Evolutionary conservation across 2,888 invertebrate species (phyloP).

Genomic region (Aphrophora alni): DNA sequence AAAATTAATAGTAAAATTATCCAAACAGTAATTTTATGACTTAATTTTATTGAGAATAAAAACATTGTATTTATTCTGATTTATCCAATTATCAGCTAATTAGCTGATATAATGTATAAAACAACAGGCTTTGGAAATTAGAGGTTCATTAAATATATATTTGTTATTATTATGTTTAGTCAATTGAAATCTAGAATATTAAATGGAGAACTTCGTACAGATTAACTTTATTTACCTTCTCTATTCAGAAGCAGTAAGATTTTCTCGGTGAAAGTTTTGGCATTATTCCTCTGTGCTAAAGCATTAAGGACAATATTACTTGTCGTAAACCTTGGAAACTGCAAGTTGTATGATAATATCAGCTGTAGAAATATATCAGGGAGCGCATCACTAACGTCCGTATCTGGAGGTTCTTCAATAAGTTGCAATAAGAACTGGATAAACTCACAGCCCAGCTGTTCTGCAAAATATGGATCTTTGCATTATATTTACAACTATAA

Average conservation of each 20-base stretch:
- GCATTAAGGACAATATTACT: constrained; percentile 53
- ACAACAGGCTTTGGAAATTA: too few species aligned
- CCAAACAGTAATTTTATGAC: too few species aligned
- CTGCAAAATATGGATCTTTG: constrained; percentile 60
- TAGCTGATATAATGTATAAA: too few species aligned
- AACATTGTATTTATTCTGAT: too few species aligned
- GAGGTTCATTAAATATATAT: too few species aligned
- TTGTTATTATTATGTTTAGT: too few species aligned
- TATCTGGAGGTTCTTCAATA: constrained; percentile 80
- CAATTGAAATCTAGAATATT: too few species aligned
- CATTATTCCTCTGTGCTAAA: constrained; percentile 59
- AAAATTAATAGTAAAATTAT: too few species aligned
- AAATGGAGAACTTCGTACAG: too few species aligned
- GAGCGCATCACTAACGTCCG: constrained; percentile 83
- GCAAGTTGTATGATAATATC: constrained; percentile 87
- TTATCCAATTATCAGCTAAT: too few species aligned
- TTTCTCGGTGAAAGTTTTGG: constrained; percentile 91
- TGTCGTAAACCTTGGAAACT: constrained; percentile 63
- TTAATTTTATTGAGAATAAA: too few species aligned
- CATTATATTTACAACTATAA: background rate
- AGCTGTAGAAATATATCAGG: constrained; percentile 85
- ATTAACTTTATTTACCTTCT: too few species aligned
- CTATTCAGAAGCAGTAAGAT: constrained; percentile 85
- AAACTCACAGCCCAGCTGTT: constrained; percentile 84
- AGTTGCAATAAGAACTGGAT: constrained; percentile 79